Evolutionary conservation across 2,888 invertebrate genomes (phyloP).

Genomic region (Terebella lapidaria): DNA sequence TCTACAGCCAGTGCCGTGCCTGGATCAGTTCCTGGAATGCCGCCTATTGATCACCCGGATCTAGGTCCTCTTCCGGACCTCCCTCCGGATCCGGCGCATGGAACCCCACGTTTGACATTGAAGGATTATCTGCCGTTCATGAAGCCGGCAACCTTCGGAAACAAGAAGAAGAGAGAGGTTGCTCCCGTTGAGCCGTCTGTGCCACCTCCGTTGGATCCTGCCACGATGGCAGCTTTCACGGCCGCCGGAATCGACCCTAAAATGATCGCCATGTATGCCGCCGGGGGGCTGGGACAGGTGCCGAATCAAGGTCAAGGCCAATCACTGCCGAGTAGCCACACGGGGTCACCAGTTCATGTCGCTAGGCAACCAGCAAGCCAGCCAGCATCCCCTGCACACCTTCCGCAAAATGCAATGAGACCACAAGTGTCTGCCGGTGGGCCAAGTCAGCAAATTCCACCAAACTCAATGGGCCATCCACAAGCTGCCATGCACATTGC

Average conservation of each 20-base stretch:
- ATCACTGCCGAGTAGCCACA: conserved; percentile 22
- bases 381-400: conserved; percentile 31
- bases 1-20: too few species aligned
- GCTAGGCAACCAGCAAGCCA: conserved; percentile 28
- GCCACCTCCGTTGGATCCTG: not conserved
- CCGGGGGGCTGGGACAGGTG: not conserved
- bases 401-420: not conserved
- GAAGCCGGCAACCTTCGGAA: conserved; percentile 57
- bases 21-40: not conserved
- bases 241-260: not conserved
- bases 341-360: conserved; percentile 18
- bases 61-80: not conserved
- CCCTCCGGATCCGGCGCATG: not conserved
- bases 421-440: too few species aligned
- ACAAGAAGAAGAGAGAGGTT: conserved; percentile 5
- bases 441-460: too few species aligned
- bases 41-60: not conserved
- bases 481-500: too few species aligned
- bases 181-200: not conserved
- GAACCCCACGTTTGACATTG: conserved; percentile 58
- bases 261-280: conserved; percentile 6
- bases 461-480: too few species aligned
- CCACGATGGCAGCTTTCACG: not conserved
- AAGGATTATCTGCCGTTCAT: conserved; percentile 82
- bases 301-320: conserved; percentile 5